phyloP scores from a whole-genome alignment of 2,797 vertebrate species.

The Muraenolepis orangiensis region DNA sequence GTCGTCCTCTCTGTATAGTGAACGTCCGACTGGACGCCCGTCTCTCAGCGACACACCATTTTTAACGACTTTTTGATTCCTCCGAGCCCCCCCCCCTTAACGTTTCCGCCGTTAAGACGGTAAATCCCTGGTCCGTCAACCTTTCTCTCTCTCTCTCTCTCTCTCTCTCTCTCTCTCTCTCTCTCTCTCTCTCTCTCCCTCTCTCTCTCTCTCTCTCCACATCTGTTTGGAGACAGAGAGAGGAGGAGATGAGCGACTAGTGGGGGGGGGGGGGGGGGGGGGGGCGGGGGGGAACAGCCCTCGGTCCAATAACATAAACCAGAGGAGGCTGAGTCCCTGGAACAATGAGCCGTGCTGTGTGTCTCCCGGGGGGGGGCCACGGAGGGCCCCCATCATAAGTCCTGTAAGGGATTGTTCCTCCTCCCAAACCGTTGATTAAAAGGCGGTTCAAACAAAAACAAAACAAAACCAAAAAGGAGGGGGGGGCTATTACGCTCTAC shows the following conservation, averaged over 20 bases:
- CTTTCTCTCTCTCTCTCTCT: slow-evolving; percentile 5
- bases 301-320: slow-evolving; percentile 77
- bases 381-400: slow-evolving; percentile 44
- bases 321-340: slow-evolving; percentile 58
- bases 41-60: slow-evolving; percentile 42
- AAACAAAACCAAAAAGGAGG: background rate
- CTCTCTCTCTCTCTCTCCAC: slow-evolving; percentile 32
- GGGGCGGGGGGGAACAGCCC: slow-evolving; percentile 54
- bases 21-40: slow-evolving; percentile 23
- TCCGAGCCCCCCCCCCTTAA: slow-evolving; percentile 30
- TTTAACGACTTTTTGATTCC: slow-evolving; percentile 55
- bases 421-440: slow-evolving; percentile 71
- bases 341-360: slow-evolving; percentile 73
- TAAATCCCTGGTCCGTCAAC: background rate
- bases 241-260: too few relatives aligned
- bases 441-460: slow-evolving; percentile 58
- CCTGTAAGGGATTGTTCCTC: slow-evolving; percentile 72
- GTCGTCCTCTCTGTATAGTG: too few relatives aligned
- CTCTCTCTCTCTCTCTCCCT: slow-evolving; percentile 1
- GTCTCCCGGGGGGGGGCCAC: background rate
- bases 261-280: slow-evolving; percentile 38
- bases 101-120: slow-evolving; percentile 47
- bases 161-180: slow-evolving; percentile 8
- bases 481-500: slow-evolving; percentile 61
- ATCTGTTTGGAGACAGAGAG: slow-evolving; percentile 45